Conservation (phyloP, 2,113 vertebrate genomes). For the Ceuthmochares aereus region DNA sequence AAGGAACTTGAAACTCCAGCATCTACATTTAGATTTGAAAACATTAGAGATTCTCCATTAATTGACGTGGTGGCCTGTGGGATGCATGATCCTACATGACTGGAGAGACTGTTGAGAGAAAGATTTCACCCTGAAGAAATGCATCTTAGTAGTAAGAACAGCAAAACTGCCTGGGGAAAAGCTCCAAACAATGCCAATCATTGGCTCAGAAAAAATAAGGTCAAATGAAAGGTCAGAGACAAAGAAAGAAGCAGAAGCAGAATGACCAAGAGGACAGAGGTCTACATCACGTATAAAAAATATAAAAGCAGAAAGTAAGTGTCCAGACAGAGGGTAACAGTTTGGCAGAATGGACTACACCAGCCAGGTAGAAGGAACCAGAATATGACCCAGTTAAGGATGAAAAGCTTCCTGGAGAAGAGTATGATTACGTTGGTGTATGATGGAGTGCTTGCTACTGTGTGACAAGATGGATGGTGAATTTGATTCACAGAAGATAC, state of each 20-base stretch:
- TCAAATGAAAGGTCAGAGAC: neutral
- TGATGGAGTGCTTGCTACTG: neutral
- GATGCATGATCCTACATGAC: neutral
- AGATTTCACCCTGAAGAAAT: neutral
- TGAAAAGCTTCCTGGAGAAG: neutral
- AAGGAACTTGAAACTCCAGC: neutral
- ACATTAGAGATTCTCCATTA: neutral
- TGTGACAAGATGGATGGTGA: neutral
- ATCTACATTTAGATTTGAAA: neutral
- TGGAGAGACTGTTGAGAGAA: conserved; percentile 2
- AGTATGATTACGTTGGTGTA: neutral
- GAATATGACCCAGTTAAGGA: neutral
- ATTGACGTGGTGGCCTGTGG: neutral
- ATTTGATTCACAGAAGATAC: neutral
- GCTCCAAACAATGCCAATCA: neutral
- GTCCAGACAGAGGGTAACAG: neutral
- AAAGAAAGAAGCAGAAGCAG: neutral
- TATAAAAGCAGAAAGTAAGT: neutral
- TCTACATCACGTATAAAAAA: neutral
- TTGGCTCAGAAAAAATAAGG: neutral
- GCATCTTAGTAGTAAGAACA: neutral
- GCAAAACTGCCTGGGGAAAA: neutral
- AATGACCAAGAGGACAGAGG: neutral
- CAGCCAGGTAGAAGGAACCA: neutral
- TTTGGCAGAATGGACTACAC: neutral